These are phyloP conservation scores for Tragelaphus strepsiceros DNA, from an alignment of 2,113 vertebrate genomes.

Conservation along the genomic window DNA sequence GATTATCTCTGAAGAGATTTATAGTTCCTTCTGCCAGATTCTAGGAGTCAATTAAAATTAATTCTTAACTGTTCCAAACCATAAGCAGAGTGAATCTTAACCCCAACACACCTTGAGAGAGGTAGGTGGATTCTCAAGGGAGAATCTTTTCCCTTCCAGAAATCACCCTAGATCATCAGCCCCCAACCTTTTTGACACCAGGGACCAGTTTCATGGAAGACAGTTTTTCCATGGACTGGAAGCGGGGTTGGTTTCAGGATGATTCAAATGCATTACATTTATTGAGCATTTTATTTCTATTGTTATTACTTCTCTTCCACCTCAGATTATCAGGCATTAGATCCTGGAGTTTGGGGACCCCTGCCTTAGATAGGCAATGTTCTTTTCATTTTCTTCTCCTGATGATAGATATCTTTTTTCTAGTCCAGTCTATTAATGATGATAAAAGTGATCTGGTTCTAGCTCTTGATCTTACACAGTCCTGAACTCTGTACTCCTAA, in stretches of 20 bases:
- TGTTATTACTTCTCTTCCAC: background rate
- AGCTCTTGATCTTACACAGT: background rate
- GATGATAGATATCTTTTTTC: background rate
- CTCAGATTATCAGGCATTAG: background rate
- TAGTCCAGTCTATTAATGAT: background rate
- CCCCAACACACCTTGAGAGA: background rate
- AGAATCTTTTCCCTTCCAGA: background rate
- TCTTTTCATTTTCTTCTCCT: background rate
- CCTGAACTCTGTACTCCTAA: background rate
- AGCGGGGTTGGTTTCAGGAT: background rate
- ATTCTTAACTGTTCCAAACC: background rate
- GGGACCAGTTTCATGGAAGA: background rate
- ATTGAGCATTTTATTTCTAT: background rate
- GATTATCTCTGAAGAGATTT: background rate
- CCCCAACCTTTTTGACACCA: background rate
- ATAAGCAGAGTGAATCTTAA: background rate
- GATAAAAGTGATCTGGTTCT: background rate
- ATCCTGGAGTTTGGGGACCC: background rate
- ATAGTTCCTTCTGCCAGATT: background rate
- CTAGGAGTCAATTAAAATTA: background rate
- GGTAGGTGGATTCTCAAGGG: background rate
- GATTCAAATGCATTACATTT: background rate
- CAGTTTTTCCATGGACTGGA: background rate
- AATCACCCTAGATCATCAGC: background rate
- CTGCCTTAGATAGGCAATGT: background rate